Evolutionary conservation across 1,140 invertebrate species (phyloP).

Genomic region (Oppia nitens): DNA sequence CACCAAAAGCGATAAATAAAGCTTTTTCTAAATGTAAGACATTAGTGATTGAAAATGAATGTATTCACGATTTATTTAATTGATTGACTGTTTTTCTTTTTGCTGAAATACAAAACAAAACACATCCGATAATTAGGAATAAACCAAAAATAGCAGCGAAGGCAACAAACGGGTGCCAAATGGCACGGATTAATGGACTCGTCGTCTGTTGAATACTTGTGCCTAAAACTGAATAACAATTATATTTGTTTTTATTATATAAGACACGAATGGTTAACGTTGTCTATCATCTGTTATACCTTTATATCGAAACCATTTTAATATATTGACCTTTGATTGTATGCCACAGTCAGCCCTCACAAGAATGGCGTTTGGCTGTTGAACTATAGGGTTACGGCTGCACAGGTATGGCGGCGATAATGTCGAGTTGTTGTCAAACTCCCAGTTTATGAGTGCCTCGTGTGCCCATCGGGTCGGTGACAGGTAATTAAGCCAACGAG

Average conservation of each 20-base stretch:
- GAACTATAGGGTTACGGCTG: slow-evolving; percentile 18
- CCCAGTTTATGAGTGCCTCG: slow-evolving; percentile 35
- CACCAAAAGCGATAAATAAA: too few species aligned
- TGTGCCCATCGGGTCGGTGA: slow-evolving; percentile 59
- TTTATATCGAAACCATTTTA: slow-evolving; percentile 19
- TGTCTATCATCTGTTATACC: not conserved
- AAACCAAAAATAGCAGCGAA: not conserved
- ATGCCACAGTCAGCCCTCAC: slow-evolving; percentile 25
- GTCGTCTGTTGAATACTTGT: not conserved
- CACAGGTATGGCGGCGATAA: slow-evolving; percentile 11
- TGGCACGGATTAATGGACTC: not conserved
- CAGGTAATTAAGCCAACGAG: slow-evolving; percentile 44
- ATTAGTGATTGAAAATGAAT: too few species aligned
- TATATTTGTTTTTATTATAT: too few species aligned
- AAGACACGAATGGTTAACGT: not conserved
- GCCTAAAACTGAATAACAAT: not conserved
- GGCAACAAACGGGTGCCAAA: slow-evolving; percentile 12
- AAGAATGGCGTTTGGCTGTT: slow-evolving; percentile 24
- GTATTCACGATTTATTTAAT: too few species aligned
- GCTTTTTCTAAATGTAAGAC: too few species aligned
- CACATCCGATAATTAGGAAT: slow-evolving; percentile 7
- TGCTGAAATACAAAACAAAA: slow-evolving; percentile 7
- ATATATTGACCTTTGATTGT: slow-evolving; percentile 18
- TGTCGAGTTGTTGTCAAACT: slow-evolving; percentile 19
- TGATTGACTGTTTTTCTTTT: not conserved